Base-by-base conservation (phyloP, 2,113 vertebrate species). In the Entelurus aequoreus region DNA sequence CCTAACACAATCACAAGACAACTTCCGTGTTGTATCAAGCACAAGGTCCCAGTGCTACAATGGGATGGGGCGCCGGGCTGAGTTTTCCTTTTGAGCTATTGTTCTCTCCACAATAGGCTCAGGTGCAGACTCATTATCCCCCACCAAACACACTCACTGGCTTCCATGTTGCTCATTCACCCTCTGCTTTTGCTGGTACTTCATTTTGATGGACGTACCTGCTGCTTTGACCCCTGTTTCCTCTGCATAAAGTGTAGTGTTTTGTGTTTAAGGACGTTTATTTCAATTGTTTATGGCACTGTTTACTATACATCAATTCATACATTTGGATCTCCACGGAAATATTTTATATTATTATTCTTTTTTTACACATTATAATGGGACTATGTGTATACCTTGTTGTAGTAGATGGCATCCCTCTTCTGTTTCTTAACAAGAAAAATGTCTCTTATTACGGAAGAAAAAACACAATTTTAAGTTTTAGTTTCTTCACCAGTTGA, bases 101-200 rank as follows among this genome's bases (percentile, higher is more conserved):
- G 55, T 66, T 72, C 66, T 65, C 48, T 61, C 6, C 58, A n/a
- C 66, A 44, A 71, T 52, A 53, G 64, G 50, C 62, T 73, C 69
- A 69, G 57, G 48, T 62, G 53, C 60, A 28, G 28, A 28, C 44
- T 48, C 66, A 68, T 70, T 60, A 51, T 44, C 60, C 48, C 10
- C 1, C 37, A 19, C 50, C 51, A 58, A 53, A 55, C 55, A 46
- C 51, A 51, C 54, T 35, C 6, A 11, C 16, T 9, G 16, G 48
- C 5, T 60, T 54, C 50, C 50, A 48, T 5, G 48, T 6, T 44
- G 16, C 69, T 58, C 47, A 70, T 66, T 62, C 36, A 19, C 21
- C 49, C 37, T 66, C 66, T 65, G 55, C 61, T 28, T 63, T 40
- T 54, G 54, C 59, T 69, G 65, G 19, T 53, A 42, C 16, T 59